phyloP scores from a whole-genome alignment of 2,113 vertebrate genomes.

The Mesembrinibis cayennensis region DNA sequence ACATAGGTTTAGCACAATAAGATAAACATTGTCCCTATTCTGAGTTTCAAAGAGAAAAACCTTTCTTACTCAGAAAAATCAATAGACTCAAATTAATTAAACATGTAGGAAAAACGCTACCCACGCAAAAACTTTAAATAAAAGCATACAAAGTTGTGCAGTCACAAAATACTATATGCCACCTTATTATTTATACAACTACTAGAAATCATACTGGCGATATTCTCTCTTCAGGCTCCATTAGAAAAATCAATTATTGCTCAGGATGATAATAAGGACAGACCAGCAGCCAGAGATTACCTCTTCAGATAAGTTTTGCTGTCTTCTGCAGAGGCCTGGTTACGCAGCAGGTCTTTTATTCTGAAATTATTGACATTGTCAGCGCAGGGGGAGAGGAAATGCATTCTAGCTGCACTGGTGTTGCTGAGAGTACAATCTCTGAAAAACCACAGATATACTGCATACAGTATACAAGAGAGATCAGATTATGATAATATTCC shows the following conservation, averaged over 20 bases:
- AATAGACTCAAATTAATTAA: neutral
- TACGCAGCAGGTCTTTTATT: neutral
- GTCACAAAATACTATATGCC: neutral
- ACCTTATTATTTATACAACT: neutral
- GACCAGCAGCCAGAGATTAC: neutral
- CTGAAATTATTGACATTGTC: neutral
- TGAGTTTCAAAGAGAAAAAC: neutral
- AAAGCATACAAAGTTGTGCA: neutral
- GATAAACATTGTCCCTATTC: neutral
- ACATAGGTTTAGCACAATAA: neutral
- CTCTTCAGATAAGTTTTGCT: neutral
- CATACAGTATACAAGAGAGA: neutral
- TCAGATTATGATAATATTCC: neutral
- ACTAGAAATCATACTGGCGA: neutral
- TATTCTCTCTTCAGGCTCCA: neutral
- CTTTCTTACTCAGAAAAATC: neutral
- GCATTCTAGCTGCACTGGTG: neutral
- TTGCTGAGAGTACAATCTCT: neutral
- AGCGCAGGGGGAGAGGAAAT: neutral
- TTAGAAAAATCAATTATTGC: neutral
- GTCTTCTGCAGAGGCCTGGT: neutral
- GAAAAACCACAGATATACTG: neutral
- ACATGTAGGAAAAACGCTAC: neutral
- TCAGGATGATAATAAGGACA: neutral
- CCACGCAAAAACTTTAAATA: neutral